These are phyloP conservation scores for Leptobrachium leishanense DNA, from an alignment of 2,113 vertebrate species.

Conservation along the genomic window DNA sequence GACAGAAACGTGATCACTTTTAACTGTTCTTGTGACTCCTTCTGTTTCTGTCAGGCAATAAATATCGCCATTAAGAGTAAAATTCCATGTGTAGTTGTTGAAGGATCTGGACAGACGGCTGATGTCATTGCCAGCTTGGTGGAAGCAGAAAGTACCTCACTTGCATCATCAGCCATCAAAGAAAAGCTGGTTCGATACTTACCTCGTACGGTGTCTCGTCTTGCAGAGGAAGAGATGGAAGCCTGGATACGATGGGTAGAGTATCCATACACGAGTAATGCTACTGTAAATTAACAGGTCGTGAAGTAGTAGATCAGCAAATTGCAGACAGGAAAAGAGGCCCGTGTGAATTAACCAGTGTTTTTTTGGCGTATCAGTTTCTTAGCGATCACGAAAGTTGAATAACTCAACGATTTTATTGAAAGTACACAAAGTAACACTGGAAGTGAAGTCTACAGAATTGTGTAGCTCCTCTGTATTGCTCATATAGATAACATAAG, in stretches of 20 bases:
- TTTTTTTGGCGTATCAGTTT: too few relatives aligned
- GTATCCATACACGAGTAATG: neutral
- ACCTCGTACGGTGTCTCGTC: slow-evolving; percentile 70
- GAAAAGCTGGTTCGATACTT: slow-evolving; percentile 71
- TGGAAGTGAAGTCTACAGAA: too few relatives aligned
- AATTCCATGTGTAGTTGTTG: slow-evolving; percentile 77
- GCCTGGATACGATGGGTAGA: slow-evolving; percentile 73
- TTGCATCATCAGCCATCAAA: slow-evolving; percentile 69
- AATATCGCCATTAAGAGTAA: slow-evolving; percentile 73
- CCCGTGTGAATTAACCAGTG: too few relatives aligned
- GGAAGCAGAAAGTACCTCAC: slow-evolving; percentile 60
- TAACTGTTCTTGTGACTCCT: neutral
- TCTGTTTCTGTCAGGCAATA: slow-evolving; percentile 63
- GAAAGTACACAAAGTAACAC: too few relatives aligned
- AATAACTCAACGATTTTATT: too few relatives aligned
- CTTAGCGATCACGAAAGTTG: too few relatives aligned
- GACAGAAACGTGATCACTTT: neutral
- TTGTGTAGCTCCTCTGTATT: too few relatives aligned
- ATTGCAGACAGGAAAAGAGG: too few relatives aligned
- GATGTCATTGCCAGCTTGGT: slow-evolving; percentile 72
- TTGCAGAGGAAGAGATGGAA: slow-evolving; percentile 71
- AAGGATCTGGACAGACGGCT: slow-evolving; percentile 71
- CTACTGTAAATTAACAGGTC: too few relatives aligned
- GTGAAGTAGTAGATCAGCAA: too few relatives aligned
- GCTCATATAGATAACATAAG: too few relatives aligned